phyloP scores from a whole-genome alignment of 35 echinoderm and acorn worm species.

The Hemicentrotus pulcherrimus region DNA sequence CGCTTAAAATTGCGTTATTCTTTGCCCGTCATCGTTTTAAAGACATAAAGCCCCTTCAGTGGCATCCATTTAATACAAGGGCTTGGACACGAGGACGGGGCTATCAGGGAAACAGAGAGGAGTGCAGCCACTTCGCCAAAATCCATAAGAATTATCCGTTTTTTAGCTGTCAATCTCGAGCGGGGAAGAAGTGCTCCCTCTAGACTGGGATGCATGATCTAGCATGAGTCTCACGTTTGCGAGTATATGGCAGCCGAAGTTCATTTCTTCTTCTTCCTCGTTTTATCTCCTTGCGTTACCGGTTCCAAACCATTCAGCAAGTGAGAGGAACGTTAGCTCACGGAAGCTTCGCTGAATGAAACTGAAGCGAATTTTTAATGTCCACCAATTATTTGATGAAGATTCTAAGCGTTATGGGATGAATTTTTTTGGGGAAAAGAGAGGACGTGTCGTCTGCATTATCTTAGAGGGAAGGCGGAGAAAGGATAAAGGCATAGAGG shows the following conservation, averaged over 20 bases:
- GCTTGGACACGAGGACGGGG: background rate
- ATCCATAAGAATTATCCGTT: constrained; percentile 21
- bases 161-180: constrained; percentile 34
- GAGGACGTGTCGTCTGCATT: too few relatives aligned
- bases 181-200: background rate
- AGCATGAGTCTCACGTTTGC: constrained; percentile 23
- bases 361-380: background rate
- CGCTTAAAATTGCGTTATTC: constrained; percentile 29
- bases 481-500: too few relatives aligned
- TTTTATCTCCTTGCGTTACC: background rate
- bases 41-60: background rate
- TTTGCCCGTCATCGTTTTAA: background rate
- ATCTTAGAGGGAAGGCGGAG: too few relatives aligned
- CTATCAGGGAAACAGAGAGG: background rate
- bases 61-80: background rate
- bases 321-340: constrained; percentile 8
- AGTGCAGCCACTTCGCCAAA: constrained; percentile 28
- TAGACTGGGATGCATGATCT: background rate
- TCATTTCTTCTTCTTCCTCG: background rate
- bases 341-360: background rate
- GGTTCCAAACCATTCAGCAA: background rate
- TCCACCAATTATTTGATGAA: background rate
- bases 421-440: too few relatives aligned
- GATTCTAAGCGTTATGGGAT: background rate
- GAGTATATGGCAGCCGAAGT: background rate